phyloP scores from a whole-genome alignment of 1,140 invertebrate genomes.

The Drosophila paulistorum region DNA sequence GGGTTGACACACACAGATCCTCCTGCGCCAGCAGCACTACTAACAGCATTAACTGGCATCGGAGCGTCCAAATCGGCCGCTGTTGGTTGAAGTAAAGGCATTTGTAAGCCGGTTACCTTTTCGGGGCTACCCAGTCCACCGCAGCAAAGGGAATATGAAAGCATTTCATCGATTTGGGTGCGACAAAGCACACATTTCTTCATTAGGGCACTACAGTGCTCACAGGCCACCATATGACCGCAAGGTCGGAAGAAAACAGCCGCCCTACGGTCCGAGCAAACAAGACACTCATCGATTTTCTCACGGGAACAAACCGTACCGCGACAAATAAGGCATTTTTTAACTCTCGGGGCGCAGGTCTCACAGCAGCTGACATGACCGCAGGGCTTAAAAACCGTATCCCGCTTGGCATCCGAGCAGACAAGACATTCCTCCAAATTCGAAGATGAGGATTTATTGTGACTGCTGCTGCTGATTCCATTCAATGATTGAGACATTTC shows the following conservation, averaged over 20 bases:
- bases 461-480: conserved; percentile 27
- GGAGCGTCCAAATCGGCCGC: conserved; percentile 9
- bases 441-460: conserved; percentile 51
- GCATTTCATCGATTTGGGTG: conserved; percentile 92
- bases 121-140: conserved; percentile 85
- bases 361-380: conserved; percentile 97
- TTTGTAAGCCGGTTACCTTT: conserved; percentile 78
- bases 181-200: conserved; percentile 98
- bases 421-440: conserved; percentile 96
- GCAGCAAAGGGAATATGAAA: conserved; percentile 88
- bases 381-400: conserved; percentile 93
- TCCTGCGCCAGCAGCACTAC: conserved; percentile 34
- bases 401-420: conserved; percentile 96
- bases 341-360: conserved; percentile 94
- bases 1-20: conserved; percentile 66
- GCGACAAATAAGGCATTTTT: conserved; percentile 97
- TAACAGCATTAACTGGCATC: conserved; percentile 60
- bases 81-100: conserved; percentile 18
- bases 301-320: conserved; percentile 90
- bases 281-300: conserved; percentile 97
- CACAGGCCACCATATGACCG: conserved; percentile 97
- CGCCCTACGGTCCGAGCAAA: conserved; percentile 96
- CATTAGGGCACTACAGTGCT: conserved; percentile 95
- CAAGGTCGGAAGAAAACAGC: conserved; percentile 96
- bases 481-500: conserved; percentile 71